A percentile compares a stretch with the other conserved stretches of the same genome.
phyloP scores from a whole-genome alignment of 2,888 invertebrate genomes.

The Heteropelma amictum region DNA sequence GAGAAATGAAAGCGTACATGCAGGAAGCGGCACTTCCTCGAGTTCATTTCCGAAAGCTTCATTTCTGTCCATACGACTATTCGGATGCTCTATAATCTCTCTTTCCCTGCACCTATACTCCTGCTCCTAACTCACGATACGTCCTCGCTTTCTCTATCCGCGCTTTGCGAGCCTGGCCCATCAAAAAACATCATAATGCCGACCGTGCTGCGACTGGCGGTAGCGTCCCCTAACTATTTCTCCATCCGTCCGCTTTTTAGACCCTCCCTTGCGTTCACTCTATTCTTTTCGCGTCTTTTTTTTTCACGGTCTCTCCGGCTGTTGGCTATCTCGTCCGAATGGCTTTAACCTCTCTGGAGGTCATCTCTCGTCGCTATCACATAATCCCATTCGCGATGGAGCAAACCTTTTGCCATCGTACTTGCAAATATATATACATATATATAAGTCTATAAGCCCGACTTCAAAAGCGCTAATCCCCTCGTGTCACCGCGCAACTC shows the following conservation, averaged over 20 bases:
- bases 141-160: neutral
- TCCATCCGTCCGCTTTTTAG: conserved; percentile 1
- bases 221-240: conserved; percentile 6
- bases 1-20: conserved; percentile 64
- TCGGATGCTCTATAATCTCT: conserved; percentile 23
- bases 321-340: neutral
- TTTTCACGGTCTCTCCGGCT: neutral
- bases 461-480: neutral
- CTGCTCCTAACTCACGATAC: neutral
- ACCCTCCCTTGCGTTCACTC: neutral
- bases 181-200: conserved; percentile 71
- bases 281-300: neutral
- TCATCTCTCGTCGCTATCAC: too few species aligned
- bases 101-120: neutral
- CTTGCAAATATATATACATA: neutral
- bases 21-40: conserved; percentile 68
- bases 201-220: conserved; percentile 41
- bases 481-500: neutral
- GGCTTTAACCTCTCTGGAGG: conserved; percentile 7
- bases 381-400: conserved; percentile 10
- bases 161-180: conserved; percentile 58
- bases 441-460: neutral
- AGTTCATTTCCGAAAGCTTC: conserved; percentile 69
- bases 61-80: conserved; percentile 1
- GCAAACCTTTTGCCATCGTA: conserved; percentile 15